Conservation (phyloP, 2,888 invertebrate species). For the Sicus ferrugineus region DNA sequence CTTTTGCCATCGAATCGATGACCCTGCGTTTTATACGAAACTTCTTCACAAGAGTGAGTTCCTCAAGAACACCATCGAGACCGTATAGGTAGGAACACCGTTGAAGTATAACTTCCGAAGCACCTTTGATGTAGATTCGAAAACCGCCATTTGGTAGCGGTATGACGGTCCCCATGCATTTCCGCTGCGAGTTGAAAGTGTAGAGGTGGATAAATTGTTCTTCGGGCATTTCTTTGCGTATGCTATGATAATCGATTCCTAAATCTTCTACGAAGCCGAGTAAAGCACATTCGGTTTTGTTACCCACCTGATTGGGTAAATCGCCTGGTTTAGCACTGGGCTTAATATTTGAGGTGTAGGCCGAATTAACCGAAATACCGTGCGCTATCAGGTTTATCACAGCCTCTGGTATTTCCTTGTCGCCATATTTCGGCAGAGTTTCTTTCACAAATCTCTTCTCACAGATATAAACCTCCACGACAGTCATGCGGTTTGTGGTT, state of each 20-base stretch:
- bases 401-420: constrained; percentile 81
- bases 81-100: constrained; percentile 96
- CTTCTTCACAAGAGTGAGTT: constrained; percentile 92
- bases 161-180: constrained; percentile 98
- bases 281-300: constrained; percentile 98
- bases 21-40: constrained; percentile 90
- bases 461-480: constrained; percentile 95
- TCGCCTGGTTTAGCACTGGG: constrained; percentile 81
- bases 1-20: constrained; percentile 98
- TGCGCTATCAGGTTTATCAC: constrained; percentile 86
- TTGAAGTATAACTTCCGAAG: constrained; percentile 98
- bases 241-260: constrained; percentile 90
- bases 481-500: constrained; percentile 99
- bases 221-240: constrained; percentile 90
- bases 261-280: constrained; percentile 92
- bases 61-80: constrained; percentile 88
- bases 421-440: constrained; percentile 82
- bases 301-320: constrained; percentile 94
- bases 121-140: constrained; percentile 95
- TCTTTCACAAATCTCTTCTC: constrained; percentile 85
- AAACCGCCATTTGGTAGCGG: constrained; percentile 86
- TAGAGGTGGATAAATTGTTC: constrained; percentile 90
- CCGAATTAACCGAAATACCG: constrained; percentile 92
- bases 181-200: constrained; percentile 98
- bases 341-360: constrained; percentile 95